phyloP scores from a whole-genome alignment of 2,888 invertebrate species.

The Lysandra coridon region DNA sequence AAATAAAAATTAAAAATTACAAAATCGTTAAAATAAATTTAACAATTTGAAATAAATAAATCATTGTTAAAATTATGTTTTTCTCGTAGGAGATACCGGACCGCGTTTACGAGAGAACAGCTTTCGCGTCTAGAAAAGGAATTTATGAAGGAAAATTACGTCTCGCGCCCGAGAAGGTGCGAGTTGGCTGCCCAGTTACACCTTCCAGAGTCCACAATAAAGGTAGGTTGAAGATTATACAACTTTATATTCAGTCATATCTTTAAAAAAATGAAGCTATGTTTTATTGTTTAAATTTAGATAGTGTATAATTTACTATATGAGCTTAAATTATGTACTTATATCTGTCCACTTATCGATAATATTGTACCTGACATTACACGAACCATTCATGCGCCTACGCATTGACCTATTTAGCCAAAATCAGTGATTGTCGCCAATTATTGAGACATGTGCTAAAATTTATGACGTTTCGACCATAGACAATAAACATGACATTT shows the following conservation, averaged over 20 bases:
- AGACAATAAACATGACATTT: slow-evolving; percentile 8
- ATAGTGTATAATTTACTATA: too few relatives aligned
- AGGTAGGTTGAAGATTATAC: slow-evolving; percentile 82
- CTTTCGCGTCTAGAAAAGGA: slow-evolving; percentile 95
- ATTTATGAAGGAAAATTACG: slow-evolving; percentile 98
- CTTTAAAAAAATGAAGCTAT: not conserved
- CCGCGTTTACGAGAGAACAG: slow-evolving; percentile 98
- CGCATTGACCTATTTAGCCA: slow-evolving; percentile 11
- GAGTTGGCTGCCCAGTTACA: slow-evolving; percentile 96
- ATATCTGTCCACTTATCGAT: not conserved
- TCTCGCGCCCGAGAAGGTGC: slow-evolving; percentile 95
- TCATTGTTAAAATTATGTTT: slow-evolving; percentile 30
- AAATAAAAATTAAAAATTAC: too few relatives aligned
- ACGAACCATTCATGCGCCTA: slow-evolving; percentile 16
- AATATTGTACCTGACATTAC: not conserved
- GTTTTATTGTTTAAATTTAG: too few relatives aligned
- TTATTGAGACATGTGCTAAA: not conserved
- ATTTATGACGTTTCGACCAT: not conserved
- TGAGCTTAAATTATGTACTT: too few relatives aligned
- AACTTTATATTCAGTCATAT: not conserved
- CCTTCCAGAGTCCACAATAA: slow-evolving; percentile 98
- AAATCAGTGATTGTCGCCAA: slow-evolving; percentile 8
- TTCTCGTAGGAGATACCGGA: slow-evolving; percentile 89
- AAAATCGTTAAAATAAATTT: too few relatives aligned
- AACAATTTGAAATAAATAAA: too few relatives aligned